phyloP scores from a whole-genome alignment of 2,113 vertebrate species.

The Callipepla squamata region DNA sequence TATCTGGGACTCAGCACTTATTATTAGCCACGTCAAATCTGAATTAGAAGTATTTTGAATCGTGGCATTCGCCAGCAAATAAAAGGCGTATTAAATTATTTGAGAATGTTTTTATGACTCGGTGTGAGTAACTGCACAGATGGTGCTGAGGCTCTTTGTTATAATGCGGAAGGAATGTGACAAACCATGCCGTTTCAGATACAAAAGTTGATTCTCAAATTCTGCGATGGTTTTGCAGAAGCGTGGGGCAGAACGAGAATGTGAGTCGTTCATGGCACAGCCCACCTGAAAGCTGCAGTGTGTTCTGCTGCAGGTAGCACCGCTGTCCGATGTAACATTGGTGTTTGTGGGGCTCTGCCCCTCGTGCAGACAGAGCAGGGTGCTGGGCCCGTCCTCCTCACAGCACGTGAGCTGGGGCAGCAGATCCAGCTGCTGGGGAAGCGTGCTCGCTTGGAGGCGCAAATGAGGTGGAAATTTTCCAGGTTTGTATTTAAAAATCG shows the following conservation, averaged over 20 bases:
- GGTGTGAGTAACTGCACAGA: constrained; percentile 38
- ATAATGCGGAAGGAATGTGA: not conserved
- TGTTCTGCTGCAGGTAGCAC: not conserved
- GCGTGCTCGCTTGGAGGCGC: not conserved
- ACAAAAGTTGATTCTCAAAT: constrained; percentile 2
- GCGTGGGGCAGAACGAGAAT: not conserved
- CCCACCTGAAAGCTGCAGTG: not conserved
- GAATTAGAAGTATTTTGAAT: constrained; percentile 15
- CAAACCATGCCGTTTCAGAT: constrained; percentile 36
- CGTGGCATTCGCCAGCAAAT: not conserved
- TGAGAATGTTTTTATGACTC: constrained; percentile 41
- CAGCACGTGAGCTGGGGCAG: not conserved
- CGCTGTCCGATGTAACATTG: not conserved
- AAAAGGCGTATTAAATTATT: constrained; percentile 36
- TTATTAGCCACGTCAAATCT: not conserved
- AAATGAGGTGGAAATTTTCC: constrained; percentile 56
- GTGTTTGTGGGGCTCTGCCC: not conserved
- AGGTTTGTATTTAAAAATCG: constrained; percentile 40
- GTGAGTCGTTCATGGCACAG: not conserved
- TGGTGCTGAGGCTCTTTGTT: constrained; percentile 48
- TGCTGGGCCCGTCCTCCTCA: not conserved
- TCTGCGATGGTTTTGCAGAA: not conserved
- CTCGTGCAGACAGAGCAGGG: not conserved
- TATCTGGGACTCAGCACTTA: not conserved
- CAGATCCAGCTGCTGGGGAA: constrained; percentile 41